A percentile compares a stretch with the other conserved stretches of the same genome.
phyloP scores from a whole-genome alignment of 1,140 invertebrate genomes.

The Bombus pyrosoma region DNA sequence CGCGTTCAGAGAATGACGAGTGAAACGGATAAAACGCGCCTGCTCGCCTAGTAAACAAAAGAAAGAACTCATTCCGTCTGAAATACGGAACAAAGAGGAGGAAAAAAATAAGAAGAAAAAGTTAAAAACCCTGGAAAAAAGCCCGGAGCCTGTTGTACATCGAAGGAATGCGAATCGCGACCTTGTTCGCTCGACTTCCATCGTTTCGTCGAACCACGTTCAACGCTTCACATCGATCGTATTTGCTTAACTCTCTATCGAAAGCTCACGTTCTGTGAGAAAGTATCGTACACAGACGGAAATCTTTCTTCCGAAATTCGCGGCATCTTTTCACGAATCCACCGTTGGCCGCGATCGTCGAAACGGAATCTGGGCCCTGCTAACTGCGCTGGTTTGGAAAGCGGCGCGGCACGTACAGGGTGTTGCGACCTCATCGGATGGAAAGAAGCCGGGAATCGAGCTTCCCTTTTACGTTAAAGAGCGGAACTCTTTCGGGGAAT shows the following conservation, averaged over 20 bases:
- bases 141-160: not conserved
- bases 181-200: not conserved
- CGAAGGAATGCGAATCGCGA: not conserved
- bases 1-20: not conserved
- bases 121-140: not conserved
- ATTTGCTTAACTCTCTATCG: not conserved
- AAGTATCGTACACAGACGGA: not conserved
- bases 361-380: constrained; percentile 31
- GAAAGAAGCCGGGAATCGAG: constrained; percentile 23
- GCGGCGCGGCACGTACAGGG: not conserved
- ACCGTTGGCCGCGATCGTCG: constrained; percentile 23
- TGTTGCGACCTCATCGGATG: not conserved
- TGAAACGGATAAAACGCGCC: not conserved
- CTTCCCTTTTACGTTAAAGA: constrained; percentile 62
- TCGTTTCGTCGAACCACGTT: not conserved
- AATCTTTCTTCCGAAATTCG: not conserved
- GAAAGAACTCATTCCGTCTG: not conserved
- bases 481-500: constrained; percentile 67
- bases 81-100: not conserved
- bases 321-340: not conserved
- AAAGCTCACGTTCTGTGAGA: not conserved
- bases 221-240: not conserved
- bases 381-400: constrained; percentile 21
- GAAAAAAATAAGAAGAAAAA: not conserved
- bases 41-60: not conserved